phyloP scores from a whole-genome alignment of 2,888 invertebrate species.

The Punctoribates punctum region DNA sequence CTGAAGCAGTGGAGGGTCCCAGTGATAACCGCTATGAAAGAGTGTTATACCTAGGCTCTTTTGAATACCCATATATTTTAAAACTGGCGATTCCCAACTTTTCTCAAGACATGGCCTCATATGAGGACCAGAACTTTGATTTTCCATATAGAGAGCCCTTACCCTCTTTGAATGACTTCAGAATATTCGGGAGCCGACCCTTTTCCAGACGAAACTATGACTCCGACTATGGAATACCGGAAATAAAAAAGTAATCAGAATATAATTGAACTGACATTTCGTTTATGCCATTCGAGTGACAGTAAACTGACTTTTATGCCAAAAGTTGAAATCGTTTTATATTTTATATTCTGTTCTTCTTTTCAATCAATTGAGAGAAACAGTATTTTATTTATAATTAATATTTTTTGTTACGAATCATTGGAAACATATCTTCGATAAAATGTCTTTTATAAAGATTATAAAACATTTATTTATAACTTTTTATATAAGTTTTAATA shows the following conservation, averaged over 20 bases:
- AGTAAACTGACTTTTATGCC: not conserved
- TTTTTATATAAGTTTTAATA: not conserved
- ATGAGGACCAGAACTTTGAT: conserved; percentile 27
- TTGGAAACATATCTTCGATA: conserved; percentile 8
- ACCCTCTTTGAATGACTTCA: conserved; percentile 7
- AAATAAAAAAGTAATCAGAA: not conserved
- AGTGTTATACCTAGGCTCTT: conserved; percentile 47
- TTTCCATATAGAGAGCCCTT: conserved; percentile 17
- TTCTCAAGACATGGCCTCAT: conserved; percentile 31
- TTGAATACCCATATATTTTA: conserved; percentile 44
- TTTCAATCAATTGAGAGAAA: too few relatives aligned
- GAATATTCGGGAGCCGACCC: conserved; percentile 9
- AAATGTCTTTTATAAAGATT: not conserved
- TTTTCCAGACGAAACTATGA: not conserved
- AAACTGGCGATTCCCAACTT: conserved; percentile 41
- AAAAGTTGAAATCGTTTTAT: not conserved
- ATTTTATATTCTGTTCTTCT: too few relatives aligned
- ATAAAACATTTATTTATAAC: not conserved
- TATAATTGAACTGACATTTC: not conserved
- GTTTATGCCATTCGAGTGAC: conserved; percentile 10
- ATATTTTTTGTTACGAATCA: not conserved
- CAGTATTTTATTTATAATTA: not conserved
- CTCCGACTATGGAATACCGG: not conserved
- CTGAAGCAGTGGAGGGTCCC: conserved; percentile 41
- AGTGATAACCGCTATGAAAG: conserved; percentile 41